These are phyloP conservation scores for Microplitis mediator DNA, from an alignment of 1,140 invertebrate genomes.

Conservation along the genomic window DNA sequence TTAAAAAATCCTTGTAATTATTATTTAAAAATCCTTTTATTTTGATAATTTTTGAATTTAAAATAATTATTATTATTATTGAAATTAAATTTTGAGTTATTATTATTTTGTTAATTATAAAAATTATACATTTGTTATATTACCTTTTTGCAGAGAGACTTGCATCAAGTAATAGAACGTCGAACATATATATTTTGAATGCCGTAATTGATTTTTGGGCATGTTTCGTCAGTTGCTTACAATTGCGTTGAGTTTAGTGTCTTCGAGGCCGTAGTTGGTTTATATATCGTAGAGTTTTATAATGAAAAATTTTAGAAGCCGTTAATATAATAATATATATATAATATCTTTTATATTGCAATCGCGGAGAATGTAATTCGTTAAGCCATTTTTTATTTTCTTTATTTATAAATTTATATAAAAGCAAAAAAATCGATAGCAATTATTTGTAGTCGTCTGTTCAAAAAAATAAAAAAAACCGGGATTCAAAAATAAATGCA, in stretches of 20 bases:
- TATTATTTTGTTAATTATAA: too few relatives aligned
- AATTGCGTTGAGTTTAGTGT: slow-evolving; percentile 43
- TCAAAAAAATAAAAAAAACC: not conserved
- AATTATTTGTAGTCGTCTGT: too few relatives aligned
- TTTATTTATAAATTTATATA: not conserved
- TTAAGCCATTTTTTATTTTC: too few relatives aligned
- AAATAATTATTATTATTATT: slow-evolving; percentile 15
- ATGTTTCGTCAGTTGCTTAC: slow-evolving; percentile 57
- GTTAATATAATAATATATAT: not conserved
- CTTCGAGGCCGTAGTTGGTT: slow-evolving; percentile 35
- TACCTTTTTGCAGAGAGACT: slow-evolving; percentile 36
- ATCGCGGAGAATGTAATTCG: not conserved
- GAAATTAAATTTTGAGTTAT: not conserved
- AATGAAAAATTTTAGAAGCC: slow-evolving; percentile 13
- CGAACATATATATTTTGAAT: slow-evolving; percentile 45
- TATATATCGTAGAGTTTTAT: slow-evolving; percentile 29
- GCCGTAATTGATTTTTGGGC: slow-evolving; percentile 58
- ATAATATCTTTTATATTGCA: too few relatives aligned
- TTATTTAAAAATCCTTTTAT: slow-evolving; percentile 6
- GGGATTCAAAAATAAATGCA: not conserved
- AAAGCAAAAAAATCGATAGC: not conserved
- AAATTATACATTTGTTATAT: slow-evolving; percentile 18
- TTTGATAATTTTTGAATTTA: slow-evolving; percentile 1
- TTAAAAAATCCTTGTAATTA: slow-evolving; percentile 12
- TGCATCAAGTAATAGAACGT: slow-evolving; percentile 44